Evolutionary conservation across 2,888 invertebrate genomes (phyloP).

Genomic region (Temnothorax unifasciatus): DNA sequence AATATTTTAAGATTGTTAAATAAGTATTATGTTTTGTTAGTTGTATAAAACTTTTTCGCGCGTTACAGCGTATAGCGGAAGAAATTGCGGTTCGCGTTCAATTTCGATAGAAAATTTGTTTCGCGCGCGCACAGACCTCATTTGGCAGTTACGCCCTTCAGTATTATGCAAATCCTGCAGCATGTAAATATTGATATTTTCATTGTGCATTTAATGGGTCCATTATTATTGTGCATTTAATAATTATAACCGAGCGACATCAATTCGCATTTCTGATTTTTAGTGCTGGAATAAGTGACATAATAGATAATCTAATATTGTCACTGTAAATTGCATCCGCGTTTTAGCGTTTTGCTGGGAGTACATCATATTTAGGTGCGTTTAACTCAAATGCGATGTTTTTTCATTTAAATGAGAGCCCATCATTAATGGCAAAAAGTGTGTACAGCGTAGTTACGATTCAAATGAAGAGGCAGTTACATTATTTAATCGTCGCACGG

Average conservation of each 20-base stretch:
- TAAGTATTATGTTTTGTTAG: not conserved
- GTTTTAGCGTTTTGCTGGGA: not conserved
- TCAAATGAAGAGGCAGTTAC: constrained; percentile 38
- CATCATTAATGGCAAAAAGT: constrained; percentile 10
- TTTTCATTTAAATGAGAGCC: constrained; percentile 16
- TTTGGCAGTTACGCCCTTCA: not conserved
- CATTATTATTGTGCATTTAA: constrained; percentile 14
- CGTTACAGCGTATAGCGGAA: not conserved
- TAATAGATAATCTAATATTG: constrained; percentile 10
- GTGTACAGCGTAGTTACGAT: not conserved
- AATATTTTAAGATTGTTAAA: not conserved
- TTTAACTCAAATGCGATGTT: constrained; percentile 1
- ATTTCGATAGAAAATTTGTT: not conserved
- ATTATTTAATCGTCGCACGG: constrained; percentile 43
- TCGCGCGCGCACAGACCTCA: not conserved
- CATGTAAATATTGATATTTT: constrained; percentile 14
- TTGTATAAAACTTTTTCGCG: not conserved
- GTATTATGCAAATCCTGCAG: not conserved
- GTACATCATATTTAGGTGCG: not conserved
- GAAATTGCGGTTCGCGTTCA: not conserved
- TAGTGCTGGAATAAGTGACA: not conserved
- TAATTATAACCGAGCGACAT: not conserved
- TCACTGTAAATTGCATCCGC: not conserved
- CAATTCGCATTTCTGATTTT: not conserved
- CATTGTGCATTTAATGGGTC: not conserved